These are phyloP conservation scores for Hypsibius dujardini DNA, from an alignment of 1,140 invertebrate species.

Conservation along the genomic window DNA sequence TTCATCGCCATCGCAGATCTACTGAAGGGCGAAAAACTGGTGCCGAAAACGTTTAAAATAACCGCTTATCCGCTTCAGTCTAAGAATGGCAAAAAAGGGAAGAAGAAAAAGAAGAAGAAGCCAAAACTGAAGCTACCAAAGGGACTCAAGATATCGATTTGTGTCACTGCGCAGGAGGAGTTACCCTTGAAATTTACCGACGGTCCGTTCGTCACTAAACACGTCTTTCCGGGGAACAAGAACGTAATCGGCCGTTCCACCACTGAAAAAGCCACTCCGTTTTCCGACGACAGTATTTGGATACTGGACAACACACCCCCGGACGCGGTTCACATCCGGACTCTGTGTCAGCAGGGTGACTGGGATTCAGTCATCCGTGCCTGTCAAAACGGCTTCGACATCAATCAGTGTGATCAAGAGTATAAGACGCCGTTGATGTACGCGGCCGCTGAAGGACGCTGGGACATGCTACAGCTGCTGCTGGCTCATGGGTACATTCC, in stretches of 20 bases:
- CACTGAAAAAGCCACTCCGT: not conserved
- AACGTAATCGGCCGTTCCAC: not conserved
- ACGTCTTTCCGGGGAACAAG: not conserved
- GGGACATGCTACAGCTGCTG: constrained; percentile 13
- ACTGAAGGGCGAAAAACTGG: not conserved
- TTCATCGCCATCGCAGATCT: not conserved
- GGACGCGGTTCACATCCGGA: not conserved
- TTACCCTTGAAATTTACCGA: not conserved
- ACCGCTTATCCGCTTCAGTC: not conserved
- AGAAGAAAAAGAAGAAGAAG: constrained; percentile 5
- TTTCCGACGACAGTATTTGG: not conserved
- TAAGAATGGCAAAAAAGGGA: not conserved
- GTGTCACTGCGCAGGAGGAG: not conserved
- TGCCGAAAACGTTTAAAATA: not conserved
- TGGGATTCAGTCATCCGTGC: not conserved
- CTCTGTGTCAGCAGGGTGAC: not conserved
- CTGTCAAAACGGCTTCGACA: not conserved
- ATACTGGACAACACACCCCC: not conserved
- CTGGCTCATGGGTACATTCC: constrained; percentile 3
- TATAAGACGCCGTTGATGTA: constrained; percentile 7
- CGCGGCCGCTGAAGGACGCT: constrained; percentile 2
- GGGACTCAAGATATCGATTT: not conserved
- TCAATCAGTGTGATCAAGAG: not conserved
- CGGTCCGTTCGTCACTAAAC: not conserved
- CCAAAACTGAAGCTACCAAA: constrained; percentile 8